Conservation (phyloP, 2,888 invertebrate genomes). For the Esperia sulphurella region DNA sequence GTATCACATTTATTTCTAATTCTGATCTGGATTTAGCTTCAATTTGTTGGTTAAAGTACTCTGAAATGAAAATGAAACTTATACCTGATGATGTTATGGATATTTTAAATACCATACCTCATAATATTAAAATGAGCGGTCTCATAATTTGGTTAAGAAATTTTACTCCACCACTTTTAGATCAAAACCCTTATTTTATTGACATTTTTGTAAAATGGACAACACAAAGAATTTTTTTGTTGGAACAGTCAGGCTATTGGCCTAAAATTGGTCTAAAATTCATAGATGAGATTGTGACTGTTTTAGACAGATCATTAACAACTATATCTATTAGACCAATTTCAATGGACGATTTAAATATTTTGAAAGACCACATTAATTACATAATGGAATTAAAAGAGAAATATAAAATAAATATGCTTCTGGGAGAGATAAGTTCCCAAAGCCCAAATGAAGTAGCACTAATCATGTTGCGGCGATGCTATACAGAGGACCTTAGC, state of each 20-base stretch:
- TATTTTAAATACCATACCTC: slow-evolving; percentile 58
- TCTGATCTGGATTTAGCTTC: slow-evolving; percentile 67
- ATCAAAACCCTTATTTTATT: slow-evolving; percentile 64
- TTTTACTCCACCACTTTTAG: slow-evolving; percentile 59
- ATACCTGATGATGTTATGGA: slow-evolving; percentile 44
- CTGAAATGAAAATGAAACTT: slow-evolving; percentile 43
- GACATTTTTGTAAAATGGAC: slow-evolving; percentile 73
- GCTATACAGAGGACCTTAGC: slow-evolving; percentile 70
- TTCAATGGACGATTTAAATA: slow-evolving; percentile 65
- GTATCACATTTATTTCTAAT: slow-evolving; percentile 55
- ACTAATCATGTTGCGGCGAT: slow-evolving; percentile 68
- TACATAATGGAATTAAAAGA: slow-evolving; percentile 66
- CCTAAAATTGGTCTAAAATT: slow-evolving; percentile 73
- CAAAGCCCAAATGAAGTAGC: slow-evolving; percentile 63
- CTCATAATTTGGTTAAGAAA: slow-evolving; percentile 69
- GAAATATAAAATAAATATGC: slow-evolving; percentile 68
- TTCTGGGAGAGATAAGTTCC: slow-evolving; percentile 61
- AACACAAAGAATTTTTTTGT: slow-evolving; percentile 60
- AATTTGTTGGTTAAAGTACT: slow-evolving; percentile 70
- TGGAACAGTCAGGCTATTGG: slow-evolving; percentile 71
- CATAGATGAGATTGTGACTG: slow-evolving; percentile 53
- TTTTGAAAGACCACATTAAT: slow-evolving; percentile 56
- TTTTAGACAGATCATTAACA: slow-evolving; percentile 57
- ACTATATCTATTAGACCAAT: slow-evolving; percentile 57
- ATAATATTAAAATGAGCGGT: slow-evolving; percentile 63